These are phyloP conservation scores for Silurus aristotelis DNA, from an alignment of 2,797 vertebrate species.

Conservation along the genomic window DNA sequence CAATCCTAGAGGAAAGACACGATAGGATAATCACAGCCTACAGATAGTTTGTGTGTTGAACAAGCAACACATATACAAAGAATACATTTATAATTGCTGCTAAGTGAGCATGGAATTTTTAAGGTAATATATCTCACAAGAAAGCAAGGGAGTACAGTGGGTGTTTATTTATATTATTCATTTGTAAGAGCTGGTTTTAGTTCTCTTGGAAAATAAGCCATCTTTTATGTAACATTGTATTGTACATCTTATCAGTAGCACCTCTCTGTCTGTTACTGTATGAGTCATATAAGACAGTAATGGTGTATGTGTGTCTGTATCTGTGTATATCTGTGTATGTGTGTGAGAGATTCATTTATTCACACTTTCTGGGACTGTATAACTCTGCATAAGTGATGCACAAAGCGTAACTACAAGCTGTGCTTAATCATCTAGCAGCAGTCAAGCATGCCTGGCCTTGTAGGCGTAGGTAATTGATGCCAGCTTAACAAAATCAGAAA, in stretches of 20 bases:
- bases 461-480: conserved; percentile 27
- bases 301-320: neutral
- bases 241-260: neutral
- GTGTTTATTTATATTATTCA: neutral
- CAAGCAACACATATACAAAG: neutral
- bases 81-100: neutral
- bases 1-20: neutral
- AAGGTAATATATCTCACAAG: neutral
- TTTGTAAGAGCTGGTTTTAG: neutral
- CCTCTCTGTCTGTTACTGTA: conserved; percentile 18
- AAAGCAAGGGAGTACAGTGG: neutral
- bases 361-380: neutral
- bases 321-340: conserved; percentile 24
- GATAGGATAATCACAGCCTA: neutral
- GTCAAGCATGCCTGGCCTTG: conserved; percentile 16
- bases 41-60: neutral
- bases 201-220: neutral
- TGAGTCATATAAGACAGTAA: conserved; percentile 29
- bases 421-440: conserved; percentile 10
- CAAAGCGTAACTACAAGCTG: conserved; percentile 23
- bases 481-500: conserved; percentile 13
- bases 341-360: neutral
- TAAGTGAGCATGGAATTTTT: neutral
- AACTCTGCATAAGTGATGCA: conserved; percentile 2
- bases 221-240: neutral